phyloP scores from a whole-genome alignment of 2,113 vertebrate species.

The Thinocorus orbignyianus region DNA sequence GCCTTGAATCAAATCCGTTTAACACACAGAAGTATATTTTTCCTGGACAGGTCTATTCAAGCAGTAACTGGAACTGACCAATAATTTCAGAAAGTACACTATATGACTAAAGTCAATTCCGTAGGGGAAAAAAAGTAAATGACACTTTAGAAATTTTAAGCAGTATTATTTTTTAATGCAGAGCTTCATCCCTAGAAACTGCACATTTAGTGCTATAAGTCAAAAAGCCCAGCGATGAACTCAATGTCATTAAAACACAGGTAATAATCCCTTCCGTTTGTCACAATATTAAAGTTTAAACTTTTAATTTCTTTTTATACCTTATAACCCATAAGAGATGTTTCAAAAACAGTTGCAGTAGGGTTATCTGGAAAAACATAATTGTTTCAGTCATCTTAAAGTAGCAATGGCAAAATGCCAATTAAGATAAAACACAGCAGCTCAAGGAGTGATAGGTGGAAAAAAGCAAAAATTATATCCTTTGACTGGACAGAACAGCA shows the following conservation, averaged over 20 bases:
- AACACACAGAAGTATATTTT: neutral
- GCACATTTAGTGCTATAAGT: neutral
- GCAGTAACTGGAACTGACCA: neutral
- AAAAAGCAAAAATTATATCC: neutral
- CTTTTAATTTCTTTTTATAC: conserved; percentile 9
- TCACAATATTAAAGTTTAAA: neutral
- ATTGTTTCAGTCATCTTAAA: neutral
- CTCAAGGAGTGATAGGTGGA: neutral
- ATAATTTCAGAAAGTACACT: neutral
- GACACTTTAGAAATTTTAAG: neutral
- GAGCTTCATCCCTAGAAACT: neutral
- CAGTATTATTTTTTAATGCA: neutral
- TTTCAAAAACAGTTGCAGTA: neutral
- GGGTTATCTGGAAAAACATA: neutral
- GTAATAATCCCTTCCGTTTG: neutral
- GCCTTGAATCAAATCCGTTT: neutral
- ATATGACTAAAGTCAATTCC: neutral
- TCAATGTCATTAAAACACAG: neutral
- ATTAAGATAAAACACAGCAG: neutral
- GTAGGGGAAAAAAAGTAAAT: neutral
- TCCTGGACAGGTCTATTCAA: neutral
- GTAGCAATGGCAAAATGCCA: neutral
- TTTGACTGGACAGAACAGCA: neutral
- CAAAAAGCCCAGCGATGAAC: neutral
- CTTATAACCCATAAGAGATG: neutral